Conservation (phyloP, 2,888 invertebrate species). For the Macrophya alboannulata region DNA sequence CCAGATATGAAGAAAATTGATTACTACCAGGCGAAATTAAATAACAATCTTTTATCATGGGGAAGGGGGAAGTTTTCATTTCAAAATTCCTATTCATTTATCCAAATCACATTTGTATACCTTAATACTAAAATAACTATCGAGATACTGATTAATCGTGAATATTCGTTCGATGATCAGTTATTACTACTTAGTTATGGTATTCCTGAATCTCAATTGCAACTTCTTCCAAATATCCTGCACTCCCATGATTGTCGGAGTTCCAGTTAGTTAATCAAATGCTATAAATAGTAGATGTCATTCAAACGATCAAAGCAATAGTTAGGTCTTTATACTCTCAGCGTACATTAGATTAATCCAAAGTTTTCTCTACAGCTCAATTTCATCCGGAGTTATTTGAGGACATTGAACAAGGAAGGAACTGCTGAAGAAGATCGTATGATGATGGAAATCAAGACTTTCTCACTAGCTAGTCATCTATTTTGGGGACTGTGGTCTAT, state of each 20-base stretch:
- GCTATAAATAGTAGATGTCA: slow-evolving; percentile 53
- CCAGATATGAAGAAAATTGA: neutral
- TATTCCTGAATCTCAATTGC: slow-evolving; percentile 46
- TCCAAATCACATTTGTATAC: neutral
- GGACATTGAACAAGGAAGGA: slow-evolving; percentile 78
- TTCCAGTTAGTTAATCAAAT: slow-evolving; percentile 44
- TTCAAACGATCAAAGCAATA: slow-evolving; percentile 59
- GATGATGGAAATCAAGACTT: slow-evolving; percentile 90
- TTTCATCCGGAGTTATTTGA: slow-evolving; percentile 79
- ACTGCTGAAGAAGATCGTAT: slow-evolving; percentile 84
- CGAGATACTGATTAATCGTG: neutral
- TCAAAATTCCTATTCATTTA: slow-evolving; percentile 9
- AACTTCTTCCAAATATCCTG: slow-evolving; percentile 53
- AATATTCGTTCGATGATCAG: neutral
- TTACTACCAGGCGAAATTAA: slow-evolving; percentile 12
- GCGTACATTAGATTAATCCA: slow-evolving; percentile 47
- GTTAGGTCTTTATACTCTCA: slow-evolving; percentile 54
- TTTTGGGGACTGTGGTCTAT: slow-evolving; percentile 98
- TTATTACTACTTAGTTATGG: slow-evolving; percentile 47
- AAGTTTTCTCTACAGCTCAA: slow-evolving; percentile 76
- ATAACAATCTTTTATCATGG: neutral
- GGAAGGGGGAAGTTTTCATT: neutral
- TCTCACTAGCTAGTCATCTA: slow-evolving; percentile 93
- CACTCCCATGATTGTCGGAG: slow-evolving; percentile 26
- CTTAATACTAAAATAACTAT: slow-evolving; percentile 32